Conservation (phyloP, 2,888 invertebrate species). For the Megastigmus dorsalis region DNA sequence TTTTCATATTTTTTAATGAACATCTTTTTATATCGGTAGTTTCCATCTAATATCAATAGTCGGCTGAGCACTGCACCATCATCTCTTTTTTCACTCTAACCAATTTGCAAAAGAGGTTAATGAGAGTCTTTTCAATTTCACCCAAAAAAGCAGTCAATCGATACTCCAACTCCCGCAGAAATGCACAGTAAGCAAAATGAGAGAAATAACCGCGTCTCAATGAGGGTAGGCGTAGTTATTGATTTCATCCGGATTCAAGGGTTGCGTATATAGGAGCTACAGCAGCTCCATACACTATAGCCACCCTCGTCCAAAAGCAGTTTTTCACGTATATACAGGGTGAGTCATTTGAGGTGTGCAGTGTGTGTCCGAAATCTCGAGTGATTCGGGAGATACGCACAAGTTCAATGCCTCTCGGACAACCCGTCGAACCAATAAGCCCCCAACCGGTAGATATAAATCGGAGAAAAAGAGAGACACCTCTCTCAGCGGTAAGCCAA, state of each 20-base stretch:
- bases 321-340: neutral
- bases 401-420: neutral
- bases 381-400: neutral
- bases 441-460: neutral
- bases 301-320: neutral
- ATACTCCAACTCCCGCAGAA: too few species aligned
- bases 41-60: constrained; percentile 43
- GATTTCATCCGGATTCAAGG: constrained; percentile 64
- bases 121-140: neutral
- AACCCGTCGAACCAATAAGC: too few species aligned
- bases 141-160: too few species aligned
- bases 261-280: constrained; percentile 46
- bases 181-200: too few species aligned
- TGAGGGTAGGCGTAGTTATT: constrained; percentile 56
- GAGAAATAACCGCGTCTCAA: neutral
- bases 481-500: neutral
- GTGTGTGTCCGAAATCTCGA: neutral
- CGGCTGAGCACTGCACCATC: too few species aligned
- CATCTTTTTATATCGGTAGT: too few species aligned
- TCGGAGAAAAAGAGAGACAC: neutral
- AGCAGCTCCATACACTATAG: neutral
- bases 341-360: constrained; percentile 52
- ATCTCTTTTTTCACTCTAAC: neutral
- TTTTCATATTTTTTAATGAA: too few species aligned
- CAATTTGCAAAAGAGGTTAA: too few species aligned